These are phyloP conservation scores for Podarcis siculus DNA, from an alignment of 2,797 vertebrate species.

Conservation along the genomic window DNA sequence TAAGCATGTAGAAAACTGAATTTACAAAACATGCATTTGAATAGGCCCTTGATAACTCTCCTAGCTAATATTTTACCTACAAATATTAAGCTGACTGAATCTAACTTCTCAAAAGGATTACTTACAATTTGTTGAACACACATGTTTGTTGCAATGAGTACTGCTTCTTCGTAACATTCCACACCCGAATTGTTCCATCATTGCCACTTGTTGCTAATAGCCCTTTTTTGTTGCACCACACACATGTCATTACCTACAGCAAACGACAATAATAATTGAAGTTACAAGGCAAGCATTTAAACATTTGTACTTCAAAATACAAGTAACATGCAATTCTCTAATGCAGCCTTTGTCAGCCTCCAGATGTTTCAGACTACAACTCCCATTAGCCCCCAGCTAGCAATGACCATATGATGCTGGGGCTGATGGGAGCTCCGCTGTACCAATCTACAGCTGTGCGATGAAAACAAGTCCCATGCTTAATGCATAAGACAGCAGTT, in stretches of 20 bases:
- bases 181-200: constrained; percentile 94
- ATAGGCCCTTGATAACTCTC: too few species aligned
- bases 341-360: too few species aligned
- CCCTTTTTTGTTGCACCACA: constrained; percentile 93
- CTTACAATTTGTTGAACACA: constrained; percentile 90
- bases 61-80: not conserved
- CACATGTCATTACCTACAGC: constrained; percentile 90
- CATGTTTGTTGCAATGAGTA: constrained; percentile 96
- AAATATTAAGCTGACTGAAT: not conserved
- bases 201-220: constrained; percentile 93
- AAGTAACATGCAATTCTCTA: not conserved
- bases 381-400: too few species aligned
- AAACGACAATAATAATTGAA: not conserved
- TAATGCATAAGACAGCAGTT: not conserved
- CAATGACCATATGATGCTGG: too few species aligned
- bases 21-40: not conserved
- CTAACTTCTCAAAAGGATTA: not conserved
- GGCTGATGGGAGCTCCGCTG: too few species aligned
- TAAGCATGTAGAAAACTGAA: too few species aligned
- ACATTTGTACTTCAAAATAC: not conserved
- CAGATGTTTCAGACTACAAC: too few species aligned
- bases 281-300: not conserved
- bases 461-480: too few species aligned
- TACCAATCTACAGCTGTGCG: not conserved
- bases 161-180: constrained; percentile 96